A percentile compares a stretch with the other conserved stretches of the same genome.
Conservation (phyloP, 2,888 invertebrate species). For the Plagiodera versicolora region DNA sequence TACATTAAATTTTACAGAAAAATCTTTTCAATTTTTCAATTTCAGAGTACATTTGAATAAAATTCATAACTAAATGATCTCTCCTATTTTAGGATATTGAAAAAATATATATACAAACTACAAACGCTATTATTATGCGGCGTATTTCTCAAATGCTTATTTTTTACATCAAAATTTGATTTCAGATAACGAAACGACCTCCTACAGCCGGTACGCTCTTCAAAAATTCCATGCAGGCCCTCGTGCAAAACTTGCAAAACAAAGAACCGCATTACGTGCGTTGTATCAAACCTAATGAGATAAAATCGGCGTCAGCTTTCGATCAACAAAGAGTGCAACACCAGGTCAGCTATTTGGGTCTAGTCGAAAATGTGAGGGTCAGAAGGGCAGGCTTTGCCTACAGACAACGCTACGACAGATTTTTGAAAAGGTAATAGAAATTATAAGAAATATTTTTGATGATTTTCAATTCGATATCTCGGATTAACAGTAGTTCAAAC, state of each 20-base stretch:
- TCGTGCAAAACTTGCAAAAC: constrained; percentile 83
- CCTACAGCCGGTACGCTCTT: constrained; percentile 92
- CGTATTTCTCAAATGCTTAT: no score
- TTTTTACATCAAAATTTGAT: no score
- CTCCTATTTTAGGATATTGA: no score
- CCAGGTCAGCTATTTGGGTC: constrained; percentile 83
- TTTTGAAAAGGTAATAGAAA: constrained; percentile 81
- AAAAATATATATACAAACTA: no score
- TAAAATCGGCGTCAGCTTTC: constrained; percentile 84
- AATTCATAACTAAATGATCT: no score
- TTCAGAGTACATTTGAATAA: no score
- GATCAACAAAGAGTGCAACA: constrained; percentile 78
- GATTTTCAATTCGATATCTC: no score
- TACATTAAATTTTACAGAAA: no score
- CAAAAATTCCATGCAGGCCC: constrained; percentile 90
- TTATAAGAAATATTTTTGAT: no score
- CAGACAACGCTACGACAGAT: constrained; percentile 89
- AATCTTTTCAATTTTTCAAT: no score
- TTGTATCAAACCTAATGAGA: constrained; percentile 96
- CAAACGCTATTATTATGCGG: no score
- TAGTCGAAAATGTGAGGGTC: constrained; percentile 94
- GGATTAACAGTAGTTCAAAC: no score
- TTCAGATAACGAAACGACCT: constrained; percentile 90
- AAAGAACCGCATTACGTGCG: constrained; percentile 97
- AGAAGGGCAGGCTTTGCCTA: constrained; percentile 97